phyloP scores from a whole-genome alignment of 2,888 invertebrate species.

The Timema cristinae region DNA sequence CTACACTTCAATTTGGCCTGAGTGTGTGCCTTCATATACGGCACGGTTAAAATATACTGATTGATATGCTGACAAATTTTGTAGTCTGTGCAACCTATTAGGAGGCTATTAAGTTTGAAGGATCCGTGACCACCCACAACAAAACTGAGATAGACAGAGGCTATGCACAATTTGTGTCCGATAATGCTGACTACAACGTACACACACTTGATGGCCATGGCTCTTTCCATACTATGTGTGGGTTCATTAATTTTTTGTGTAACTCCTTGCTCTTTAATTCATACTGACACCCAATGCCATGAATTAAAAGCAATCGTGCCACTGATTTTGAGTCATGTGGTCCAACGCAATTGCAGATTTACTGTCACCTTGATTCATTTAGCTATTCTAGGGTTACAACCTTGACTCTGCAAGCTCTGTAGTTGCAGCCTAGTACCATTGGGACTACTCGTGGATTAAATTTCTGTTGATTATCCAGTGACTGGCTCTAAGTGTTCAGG shows the following conservation, averaged over 20 bases:
- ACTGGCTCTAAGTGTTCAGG: background rate
- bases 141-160: background rate
- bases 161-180: background rate
- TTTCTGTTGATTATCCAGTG: background rate
- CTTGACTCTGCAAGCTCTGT: background rate
- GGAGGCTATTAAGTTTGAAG: background rate
- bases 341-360: background rate
- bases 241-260: constrained; percentile 10
- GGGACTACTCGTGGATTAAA: background rate
- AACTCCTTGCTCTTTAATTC: background rate
- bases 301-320: background rate
- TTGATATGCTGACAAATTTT: constrained; percentile 3
- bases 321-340: background rate
- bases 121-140: background rate
- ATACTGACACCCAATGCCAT: constrained; percentile 2
- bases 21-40: background rate
- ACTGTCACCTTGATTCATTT: background rate
- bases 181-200: background rate
- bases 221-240: constrained; percentile 2
- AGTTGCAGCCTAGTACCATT: background rate
- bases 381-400: background rate
- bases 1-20: background rate
- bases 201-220: background rate
- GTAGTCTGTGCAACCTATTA: background rate
- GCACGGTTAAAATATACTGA: background rate